Evolutionary conservation across 2,797 vertebrate genomes (phyloP).

Genomic region (Natrix natrix): DNA sequence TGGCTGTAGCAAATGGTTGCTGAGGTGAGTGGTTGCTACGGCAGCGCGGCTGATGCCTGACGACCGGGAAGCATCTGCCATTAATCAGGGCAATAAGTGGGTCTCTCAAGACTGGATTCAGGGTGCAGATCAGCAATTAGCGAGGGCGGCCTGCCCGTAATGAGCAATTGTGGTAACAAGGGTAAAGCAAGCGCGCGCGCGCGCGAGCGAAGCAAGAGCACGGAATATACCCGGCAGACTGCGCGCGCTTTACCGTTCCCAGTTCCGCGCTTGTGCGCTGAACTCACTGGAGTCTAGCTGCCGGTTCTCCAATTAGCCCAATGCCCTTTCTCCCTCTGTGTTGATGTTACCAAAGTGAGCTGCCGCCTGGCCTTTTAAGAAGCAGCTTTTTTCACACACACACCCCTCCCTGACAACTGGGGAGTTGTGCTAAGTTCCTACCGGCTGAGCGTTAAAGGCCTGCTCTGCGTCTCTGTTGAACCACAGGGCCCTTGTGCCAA

Average conservation of each 20-base stretch:
- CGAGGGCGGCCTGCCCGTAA: conserved; percentile 14
- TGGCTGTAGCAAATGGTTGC: conserved; percentile 27
- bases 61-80: conserved; percentile 34
- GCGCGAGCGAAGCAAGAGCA: background rate
- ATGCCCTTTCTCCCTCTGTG: conserved; percentile 4
- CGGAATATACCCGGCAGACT: background rate
- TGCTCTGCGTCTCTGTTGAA: background rate
- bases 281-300: background rate
- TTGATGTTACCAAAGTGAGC: background rate
- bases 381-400: background rate
- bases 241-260: background rate
- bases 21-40: conserved; percentile 37
- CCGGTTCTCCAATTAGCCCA: conserved; percentile 24
- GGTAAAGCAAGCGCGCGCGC: background rate
- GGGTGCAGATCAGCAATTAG: conserved; percentile 34
- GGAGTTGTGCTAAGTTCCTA: background rate
- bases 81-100: conserved; percentile 43
- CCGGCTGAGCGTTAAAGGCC: background rate
- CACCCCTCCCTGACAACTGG: background rate
- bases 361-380: conserved; percentile 2
- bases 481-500: background rate
- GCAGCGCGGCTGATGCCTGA: conserved; percentile 29
- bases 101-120: conserved; percentile 35
- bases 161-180: conserved; percentile 30
- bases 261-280: background rate